A percentile compares a stretch with the other conserved stretches of the same genome.
Conservation (phyloP, 1,140 invertebrate species). For the Pachypeltis micranthus region DNA sequence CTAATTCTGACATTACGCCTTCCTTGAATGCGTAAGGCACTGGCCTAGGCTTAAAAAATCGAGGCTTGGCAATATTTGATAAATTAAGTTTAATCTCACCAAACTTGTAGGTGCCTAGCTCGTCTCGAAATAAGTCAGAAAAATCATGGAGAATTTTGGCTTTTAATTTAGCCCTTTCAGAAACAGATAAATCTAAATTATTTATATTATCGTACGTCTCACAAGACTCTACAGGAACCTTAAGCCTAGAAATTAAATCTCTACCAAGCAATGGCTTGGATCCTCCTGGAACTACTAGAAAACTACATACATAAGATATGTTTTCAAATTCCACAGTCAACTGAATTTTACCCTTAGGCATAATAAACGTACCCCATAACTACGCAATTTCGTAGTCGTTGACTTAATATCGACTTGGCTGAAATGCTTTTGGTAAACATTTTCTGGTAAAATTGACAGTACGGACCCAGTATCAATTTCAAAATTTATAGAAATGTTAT, state of each 20-base stretch:
- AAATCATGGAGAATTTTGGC: background rate
- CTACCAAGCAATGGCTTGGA: background rate
- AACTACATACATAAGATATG: background rate
- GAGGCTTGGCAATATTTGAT: slow-evolving; percentile 3
- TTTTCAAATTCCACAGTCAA: background rate
- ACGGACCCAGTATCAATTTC: background rate
- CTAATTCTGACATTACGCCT: slow-evolving; percentile 28
- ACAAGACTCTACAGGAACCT: background rate
- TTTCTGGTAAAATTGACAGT: background rate
- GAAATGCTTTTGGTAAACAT: too few relatives aligned
- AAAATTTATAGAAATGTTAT: background rate
- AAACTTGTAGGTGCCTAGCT: background rate
- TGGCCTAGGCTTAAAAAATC: slow-evolving; percentile 25
- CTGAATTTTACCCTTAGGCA: background rate
- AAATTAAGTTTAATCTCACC: background rate
- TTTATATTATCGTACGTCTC: background rate
- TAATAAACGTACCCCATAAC: background rate
- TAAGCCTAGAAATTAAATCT: background rate
- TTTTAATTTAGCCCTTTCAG: background rate
- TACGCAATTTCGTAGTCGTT: background rate
- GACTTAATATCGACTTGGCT: background rate
- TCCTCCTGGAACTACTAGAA: background rate
- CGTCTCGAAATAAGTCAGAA: background rate
- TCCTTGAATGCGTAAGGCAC: slow-evolving; percentile 29
- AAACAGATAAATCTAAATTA: background rate